These are phyloP conservation scores for Mesocentrotus franciscanus DNA, from an alignment of 53 echinoderm and acorn worm genomes.

Conservation along the genomic window DNA sequence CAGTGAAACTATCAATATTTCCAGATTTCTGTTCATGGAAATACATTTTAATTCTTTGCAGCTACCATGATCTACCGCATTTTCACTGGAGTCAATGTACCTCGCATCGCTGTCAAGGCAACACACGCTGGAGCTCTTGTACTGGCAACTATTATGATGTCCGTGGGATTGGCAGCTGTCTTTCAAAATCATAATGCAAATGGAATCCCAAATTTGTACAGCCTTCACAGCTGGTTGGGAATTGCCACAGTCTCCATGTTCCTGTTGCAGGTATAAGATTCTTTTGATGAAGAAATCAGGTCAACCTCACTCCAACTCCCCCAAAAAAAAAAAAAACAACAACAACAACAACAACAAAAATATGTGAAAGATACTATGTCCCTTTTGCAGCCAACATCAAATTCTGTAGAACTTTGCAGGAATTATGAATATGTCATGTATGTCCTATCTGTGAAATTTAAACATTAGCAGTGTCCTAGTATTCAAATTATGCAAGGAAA, in stretches of 20 bases:
- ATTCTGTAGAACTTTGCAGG: too few relatives aligned
- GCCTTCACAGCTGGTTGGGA: conserved; percentile 96
- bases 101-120: conserved; percentile 78
- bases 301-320: too few relatives aligned
- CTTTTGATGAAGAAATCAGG: background rate
- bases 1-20: too few relatives aligned
- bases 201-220: conserved; percentile 75
- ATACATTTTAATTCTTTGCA: conserved; percentile 22
- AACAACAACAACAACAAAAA: too few relatives aligned
- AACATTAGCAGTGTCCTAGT: too few relatives aligned
- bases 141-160: conserved; percentile 72
- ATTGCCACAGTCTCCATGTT: conserved; percentile 80
- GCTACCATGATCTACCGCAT: conserved; percentile 87
- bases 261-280: conserved; percentile 75
- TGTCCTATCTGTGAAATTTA: too few relatives aligned
- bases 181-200: conserved; percentile 84
- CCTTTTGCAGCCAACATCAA: too few relatives aligned
- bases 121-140: conserved; percentile 75
- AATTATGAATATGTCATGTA: too few relatives aligned
- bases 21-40: too few relatives aligned
- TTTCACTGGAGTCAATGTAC: conserved; percentile 69
- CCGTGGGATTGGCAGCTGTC: conserved; percentile 82
- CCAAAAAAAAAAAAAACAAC: too few relatives aligned
- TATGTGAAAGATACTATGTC: too few relatives aligned
- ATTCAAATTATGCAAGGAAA: too few relatives aligned